Evolutionary conservation across 2,113 vertebrate genomes (phyloP).

Genomic region (Apaloderma vittatum): DNA sequence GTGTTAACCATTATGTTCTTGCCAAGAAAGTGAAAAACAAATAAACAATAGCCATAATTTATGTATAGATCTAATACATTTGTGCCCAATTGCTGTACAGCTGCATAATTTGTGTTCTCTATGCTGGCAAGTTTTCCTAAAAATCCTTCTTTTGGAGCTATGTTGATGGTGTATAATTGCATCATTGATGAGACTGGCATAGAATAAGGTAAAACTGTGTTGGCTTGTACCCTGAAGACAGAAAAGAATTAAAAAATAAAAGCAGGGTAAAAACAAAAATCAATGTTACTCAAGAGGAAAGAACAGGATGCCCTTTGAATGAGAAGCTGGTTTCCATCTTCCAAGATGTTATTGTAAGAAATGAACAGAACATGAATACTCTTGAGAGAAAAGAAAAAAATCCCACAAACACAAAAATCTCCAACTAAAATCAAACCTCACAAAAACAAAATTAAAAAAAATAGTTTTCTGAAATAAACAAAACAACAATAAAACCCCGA

Average conservation of each 20-base stretch:
- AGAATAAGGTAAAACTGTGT: constrained; percentile 7
- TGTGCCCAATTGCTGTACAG: not conserved
- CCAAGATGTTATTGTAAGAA: not conserved
- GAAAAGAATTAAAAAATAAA: not conserved
- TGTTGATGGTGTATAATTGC: constrained; percentile 11
- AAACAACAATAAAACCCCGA: not conserved
- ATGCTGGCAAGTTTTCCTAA: constrained; percentile 17
- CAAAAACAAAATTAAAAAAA: not conserved
- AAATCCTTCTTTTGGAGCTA: not conserved
- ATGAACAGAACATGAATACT: not conserved
- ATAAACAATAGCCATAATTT: constrained; percentile 42
- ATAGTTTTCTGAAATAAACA: accelerated
- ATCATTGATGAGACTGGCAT: constrained; percentile 57
- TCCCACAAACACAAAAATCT: no score
- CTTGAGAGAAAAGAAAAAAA: no score
- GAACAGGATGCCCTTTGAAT: not conserved
- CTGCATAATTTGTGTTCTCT: not conserved
- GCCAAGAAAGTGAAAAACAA: constrained; percentile 34
- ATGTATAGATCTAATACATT: constrained; percentile 11
- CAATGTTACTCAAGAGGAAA: not conserved
- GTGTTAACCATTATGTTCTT: not conserved
- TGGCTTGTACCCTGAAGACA: not conserved
- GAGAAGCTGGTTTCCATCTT: not conserved
- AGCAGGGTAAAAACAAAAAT: not conserved
- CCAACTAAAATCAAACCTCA: not conserved